These are phyloP conservation scores for Argyra leucocephala DNA, from an alignment of 2,888 invertebrate species.

Conservation along the genomic window DNA sequence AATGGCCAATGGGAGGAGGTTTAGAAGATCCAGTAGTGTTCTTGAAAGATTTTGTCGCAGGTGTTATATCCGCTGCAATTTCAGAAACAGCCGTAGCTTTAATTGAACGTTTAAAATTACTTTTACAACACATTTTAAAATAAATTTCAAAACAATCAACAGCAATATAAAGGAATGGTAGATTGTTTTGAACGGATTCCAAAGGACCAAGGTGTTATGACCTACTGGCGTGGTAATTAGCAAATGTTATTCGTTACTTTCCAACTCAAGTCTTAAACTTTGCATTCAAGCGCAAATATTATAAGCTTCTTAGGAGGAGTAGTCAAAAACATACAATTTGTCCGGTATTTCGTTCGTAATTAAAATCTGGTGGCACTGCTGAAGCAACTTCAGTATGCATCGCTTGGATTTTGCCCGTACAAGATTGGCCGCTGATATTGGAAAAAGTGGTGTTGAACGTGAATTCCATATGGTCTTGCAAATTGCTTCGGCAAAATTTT, in stretches of 20 bases:
- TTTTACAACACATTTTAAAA: constrained; percentile 49
- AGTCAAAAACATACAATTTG: constrained; percentile 76
- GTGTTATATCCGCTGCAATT: constrained; percentile 78
- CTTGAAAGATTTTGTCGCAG: constrained; percentile 74
- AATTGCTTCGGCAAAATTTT: constrained; percentile 74
- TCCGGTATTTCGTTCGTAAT: constrained; percentile 69
- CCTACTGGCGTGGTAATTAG: constrained; percentile 86
- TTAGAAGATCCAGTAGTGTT: constrained; percentile 67
- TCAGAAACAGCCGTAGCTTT: constrained; percentile 86
- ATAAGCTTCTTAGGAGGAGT: constrained; percentile 47
- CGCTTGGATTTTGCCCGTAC: constrained; percentile 86
- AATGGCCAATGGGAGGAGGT: constrained; percentile 43
- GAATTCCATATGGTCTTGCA: constrained; percentile 77
- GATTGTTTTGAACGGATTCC: constrained; percentile 71
- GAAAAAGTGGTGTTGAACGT: constrained; percentile 63
- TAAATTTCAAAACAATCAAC: constrained; percentile 65
- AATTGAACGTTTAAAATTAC: constrained; percentile 63
- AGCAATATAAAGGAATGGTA: constrained; percentile 77
- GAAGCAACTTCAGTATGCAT: constrained; percentile 80
- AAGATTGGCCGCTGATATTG: constrained; percentile 67
- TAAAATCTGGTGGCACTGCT: constrained; percentile 81
- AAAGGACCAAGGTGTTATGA: constrained; percentile 65
- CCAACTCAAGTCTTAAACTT: constrained; percentile 85
- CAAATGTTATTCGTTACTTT: constrained; percentile 83
- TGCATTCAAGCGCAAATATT: constrained; percentile 84